Evolutionary conservation across 2,888 invertebrate species (phyloP).

Genomic region (Bombylius major): DNA sequence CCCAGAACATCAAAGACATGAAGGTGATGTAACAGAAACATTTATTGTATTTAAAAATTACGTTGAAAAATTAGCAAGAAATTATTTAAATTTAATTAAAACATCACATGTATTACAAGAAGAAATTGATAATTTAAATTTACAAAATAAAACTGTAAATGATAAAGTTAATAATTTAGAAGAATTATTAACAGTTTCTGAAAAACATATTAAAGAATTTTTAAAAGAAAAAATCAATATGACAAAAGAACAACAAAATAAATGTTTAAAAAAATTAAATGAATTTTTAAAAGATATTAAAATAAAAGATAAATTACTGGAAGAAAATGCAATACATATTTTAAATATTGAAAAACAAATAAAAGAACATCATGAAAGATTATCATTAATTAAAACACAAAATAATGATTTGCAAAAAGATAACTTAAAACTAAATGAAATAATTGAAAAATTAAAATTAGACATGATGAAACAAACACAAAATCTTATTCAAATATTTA

Average conservation of each 20-base stretch:
- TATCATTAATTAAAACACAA: background rate
- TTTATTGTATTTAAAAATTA: constrained; percentile 21
- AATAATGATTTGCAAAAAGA: background rate
- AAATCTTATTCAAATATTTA: background rate
- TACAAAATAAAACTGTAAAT: background rate
- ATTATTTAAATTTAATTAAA: constrained; percentile 15
- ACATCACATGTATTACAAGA: constrained; percentile 1
- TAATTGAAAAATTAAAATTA: background rate
- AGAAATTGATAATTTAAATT: background rate
- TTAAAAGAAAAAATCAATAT: background rate
- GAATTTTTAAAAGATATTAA: constrained; percentile 13
- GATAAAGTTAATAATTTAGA: background rate
- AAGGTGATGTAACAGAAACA: no score
- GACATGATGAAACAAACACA: background rate
- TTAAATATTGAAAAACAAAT: background rate
- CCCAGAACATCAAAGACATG: no score
- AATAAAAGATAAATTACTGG: background rate
- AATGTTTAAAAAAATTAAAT: background rate
- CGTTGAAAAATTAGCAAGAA: constrained; percentile 18
- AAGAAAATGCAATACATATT: background rate
- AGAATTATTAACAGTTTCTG: background rate
- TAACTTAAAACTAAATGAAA: background rate
- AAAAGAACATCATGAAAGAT: background rate
- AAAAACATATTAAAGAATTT: background rate
- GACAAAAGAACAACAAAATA: background rate